Evolutionary conservation across 2,113 vertebrate genomes (phyloP).

Genomic region (Hippocampus abdominalis): DNA sequence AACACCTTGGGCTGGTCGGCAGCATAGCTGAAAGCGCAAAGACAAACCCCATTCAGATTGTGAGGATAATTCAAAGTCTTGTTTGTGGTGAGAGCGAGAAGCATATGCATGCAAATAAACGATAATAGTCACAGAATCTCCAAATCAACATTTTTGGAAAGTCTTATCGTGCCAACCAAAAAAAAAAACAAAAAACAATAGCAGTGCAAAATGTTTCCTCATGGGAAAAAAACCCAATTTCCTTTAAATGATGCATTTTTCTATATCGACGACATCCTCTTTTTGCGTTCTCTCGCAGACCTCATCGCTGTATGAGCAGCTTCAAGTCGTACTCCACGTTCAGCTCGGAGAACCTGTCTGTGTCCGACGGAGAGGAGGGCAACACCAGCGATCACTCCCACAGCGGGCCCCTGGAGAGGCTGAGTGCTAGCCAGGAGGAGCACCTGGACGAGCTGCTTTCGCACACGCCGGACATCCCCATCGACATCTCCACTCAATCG

Average conservation of each 20-base stretch:
- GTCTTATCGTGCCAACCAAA: too few relatives aligned
- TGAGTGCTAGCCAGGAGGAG: slow-evolving; percentile 80
- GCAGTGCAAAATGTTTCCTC: neutral
- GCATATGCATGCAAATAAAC: too few relatives aligned
- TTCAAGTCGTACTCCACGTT: slow-evolving; percentile 98
- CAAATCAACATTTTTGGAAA: too few relatives aligned
- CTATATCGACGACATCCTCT: neutral
- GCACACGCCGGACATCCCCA: slow-evolving; percentile 93
- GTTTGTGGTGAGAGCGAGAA: too few relatives aligned
- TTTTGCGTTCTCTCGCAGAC: slow-evolving; percentile 63
- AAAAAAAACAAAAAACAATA: too few relatives aligned
- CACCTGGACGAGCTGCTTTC: slow-evolving; percentile 89
- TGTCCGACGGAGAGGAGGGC: slow-evolving; percentile 95
- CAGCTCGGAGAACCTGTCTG: slow-evolving; percentile 96
- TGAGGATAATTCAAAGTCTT: too few relatives aligned
- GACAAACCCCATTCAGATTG: too few relatives aligned
- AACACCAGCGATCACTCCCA: slow-evolving; percentile 97
- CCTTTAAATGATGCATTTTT: neutral
- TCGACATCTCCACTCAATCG: slow-evolving; percentile 95
- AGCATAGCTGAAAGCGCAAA: too few relatives aligned
- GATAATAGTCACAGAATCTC: too few relatives aligned
- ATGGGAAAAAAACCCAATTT: neutral
- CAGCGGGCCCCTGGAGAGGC: slow-evolving; percentile 83
- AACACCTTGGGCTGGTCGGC: too few relatives aligned
- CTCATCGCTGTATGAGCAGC: slow-evolving; percentile 92